phyloP scores from a whole-genome alignment of 2,797 vertebrate species.

The Melanotaenia trifasciata region DNA sequence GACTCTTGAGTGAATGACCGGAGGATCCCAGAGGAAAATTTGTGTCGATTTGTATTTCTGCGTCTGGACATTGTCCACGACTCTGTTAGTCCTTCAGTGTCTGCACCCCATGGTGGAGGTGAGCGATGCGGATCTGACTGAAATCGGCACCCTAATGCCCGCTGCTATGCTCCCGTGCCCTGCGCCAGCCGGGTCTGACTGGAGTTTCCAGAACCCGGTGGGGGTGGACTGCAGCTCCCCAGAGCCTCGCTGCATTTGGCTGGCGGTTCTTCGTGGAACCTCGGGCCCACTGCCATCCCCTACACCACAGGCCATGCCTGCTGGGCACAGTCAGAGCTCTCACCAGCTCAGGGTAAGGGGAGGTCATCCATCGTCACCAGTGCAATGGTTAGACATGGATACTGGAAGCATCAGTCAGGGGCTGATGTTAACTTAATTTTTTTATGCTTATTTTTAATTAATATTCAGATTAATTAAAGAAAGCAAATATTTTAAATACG shows the following conservation, averaged over 20 bases:
- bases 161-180: conserved; percentile 75
- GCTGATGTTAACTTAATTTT: not conserved
- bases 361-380: conserved; percentile 8
- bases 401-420: not conserved
- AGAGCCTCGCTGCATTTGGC: conserved; percentile 94
- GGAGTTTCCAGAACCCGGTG: conserved; percentile 89
- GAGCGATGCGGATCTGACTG: conserved; percentile 64
- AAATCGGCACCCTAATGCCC: conserved; percentile 70
- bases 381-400: not conserved
- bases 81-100: conserved; percentile 12
- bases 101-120: conserved; percentile 64
- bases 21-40: conserved; percentile 34
- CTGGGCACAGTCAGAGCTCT: conserved; percentile 41
- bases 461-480: not conserved
- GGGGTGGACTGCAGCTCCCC: conserved; percentile 95
- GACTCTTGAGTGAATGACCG: conserved; percentile 40
- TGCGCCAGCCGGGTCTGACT: conserved; percentile 77
- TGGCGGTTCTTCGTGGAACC: conserved; percentile 85
- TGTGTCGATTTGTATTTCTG: conserved; percentile 2
- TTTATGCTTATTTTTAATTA: not conserved
- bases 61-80: conserved; percentile 31
- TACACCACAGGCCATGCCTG: conserved; percentile 36
- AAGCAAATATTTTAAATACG: not conserved
- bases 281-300: conserved; percentile 30
- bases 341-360: conserved; percentile 75